These are phyloP conservation scores for Oegoconia quadripuncta DNA, from an alignment of 2,888 invertebrate genomes.

Conservation along the genomic window DNA sequence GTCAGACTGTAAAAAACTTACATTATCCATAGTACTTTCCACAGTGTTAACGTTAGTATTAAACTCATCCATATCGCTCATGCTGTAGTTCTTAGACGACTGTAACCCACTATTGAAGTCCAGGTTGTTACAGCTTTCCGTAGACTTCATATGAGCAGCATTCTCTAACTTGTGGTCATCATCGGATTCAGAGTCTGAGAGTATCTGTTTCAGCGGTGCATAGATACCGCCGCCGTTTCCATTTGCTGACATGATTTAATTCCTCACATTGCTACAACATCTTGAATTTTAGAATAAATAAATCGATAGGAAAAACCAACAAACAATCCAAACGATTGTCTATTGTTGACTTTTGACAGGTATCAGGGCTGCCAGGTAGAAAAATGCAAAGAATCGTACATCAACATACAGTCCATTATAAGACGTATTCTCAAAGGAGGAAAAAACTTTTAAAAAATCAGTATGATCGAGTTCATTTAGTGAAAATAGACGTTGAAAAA, in stretches of 20 bases:
- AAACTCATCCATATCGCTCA: constrained; percentile 70
- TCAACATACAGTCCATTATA: no score
- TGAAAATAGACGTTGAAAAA: no score
- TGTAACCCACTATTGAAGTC: constrained; percentile 68
- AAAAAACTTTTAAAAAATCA: no score
- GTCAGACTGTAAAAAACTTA: constrained; percentile 70
- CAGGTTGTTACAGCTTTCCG: constrained; percentile 63
- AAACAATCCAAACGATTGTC: no score
- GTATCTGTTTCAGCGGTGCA: constrained; percentile 86
- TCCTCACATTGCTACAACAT: constrained; percentile 8
- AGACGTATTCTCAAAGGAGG: no score
- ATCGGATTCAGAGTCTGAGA: constrained; percentile 88
- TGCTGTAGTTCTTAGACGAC: constrained; percentile 64
- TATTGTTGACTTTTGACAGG: no score
- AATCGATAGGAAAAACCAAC: no score
- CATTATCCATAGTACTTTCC: constrained; percentile 72
- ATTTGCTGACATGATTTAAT: constrained; percentile 58
- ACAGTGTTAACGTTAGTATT: constrained; percentile 68
- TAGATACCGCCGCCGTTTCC: constrained; percentile 78
- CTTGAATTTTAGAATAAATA: no score
- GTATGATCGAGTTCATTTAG: no score
- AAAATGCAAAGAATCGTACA: no score
- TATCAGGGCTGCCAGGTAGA: no score
- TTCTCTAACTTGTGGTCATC: constrained; percentile 78
- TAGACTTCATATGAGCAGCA: constrained; percentile 47